phyloP scores from a whole-genome alignment of 2,888 invertebrate species.

The Amphipyra tragopoginis region DNA sequence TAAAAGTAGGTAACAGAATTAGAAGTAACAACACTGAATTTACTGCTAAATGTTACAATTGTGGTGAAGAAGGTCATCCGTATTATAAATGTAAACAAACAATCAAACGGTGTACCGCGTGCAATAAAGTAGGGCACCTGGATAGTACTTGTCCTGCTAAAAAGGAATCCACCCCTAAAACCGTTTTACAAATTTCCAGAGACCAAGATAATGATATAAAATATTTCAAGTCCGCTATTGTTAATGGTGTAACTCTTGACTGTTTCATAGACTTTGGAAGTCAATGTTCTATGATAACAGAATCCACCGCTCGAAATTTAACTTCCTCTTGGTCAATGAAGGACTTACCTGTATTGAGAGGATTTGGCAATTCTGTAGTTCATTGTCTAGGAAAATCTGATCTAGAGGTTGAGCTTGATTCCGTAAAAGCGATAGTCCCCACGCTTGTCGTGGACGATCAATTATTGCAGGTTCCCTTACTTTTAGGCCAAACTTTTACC shows the following conservation, averaged over 20 bases:
- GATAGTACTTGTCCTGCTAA: neutral
- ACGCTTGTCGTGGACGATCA: neutral
- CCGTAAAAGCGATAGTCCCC: neutral
- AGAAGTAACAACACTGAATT: neutral
- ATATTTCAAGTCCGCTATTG: constrained; percentile 2
- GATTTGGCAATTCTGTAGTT: constrained; percentile 9
- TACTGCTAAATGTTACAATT: constrained; percentile 4
- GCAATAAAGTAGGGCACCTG: constrained; percentile 10
- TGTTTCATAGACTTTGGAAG: constrained; percentile 15
- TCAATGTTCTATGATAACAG: no score
- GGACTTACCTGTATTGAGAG: constrained; percentile 8
- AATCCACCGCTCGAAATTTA: neutral
- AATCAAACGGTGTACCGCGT: constrained; percentile 8
- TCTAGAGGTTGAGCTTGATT: constrained; percentile 3
- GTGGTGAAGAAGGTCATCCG: no score
- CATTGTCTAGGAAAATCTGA: constrained; percentile 9
- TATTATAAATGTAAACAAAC: constrained; percentile 13
- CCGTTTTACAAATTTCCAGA: constrained; percentile 4
- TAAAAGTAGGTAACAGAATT: neutral
- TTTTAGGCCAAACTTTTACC: constrained; percentile 13
- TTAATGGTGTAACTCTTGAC: constrained; percentile 1
- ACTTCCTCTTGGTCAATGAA: neutral
- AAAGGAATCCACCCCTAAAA: neutral
- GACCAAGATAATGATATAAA: constrained; percentile 1
- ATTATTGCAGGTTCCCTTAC: neutral